These are phyloP conservation scores for Temnothorax curvispinosus DNA, from an alignment of 1,140 invertebrate species.

Conservation along the genomic window DNA sequence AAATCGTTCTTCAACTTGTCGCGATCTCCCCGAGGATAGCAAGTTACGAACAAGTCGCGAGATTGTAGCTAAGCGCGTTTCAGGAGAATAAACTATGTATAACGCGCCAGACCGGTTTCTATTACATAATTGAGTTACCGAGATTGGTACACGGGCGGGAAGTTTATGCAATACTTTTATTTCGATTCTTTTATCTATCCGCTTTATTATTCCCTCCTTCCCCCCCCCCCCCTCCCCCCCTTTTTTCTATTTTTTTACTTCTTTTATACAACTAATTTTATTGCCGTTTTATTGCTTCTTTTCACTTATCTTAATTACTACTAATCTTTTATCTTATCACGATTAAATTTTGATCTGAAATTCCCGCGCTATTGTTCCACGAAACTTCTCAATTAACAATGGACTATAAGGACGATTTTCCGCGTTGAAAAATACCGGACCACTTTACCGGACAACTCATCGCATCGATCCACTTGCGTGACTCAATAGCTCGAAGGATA, in stretches of 20 bases:
- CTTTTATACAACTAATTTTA: not conserved
- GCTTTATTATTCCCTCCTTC: not conserved
- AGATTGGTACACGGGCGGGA: not conserved
- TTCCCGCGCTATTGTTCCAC: not conserved
- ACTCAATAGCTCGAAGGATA: conserved; percentile 39
- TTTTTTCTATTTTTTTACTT: not conserved
- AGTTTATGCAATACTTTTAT: not conserved
- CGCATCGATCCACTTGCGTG: not conserved
- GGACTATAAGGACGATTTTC: not conserved
- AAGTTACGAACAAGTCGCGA: conserved; percentile 10
- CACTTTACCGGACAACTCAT: conserved; percentile 12
- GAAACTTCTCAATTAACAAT: conserved; percentile 1
- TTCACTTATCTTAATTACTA: not conserved
- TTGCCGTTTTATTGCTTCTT: not conserved
- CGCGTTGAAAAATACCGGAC: not conserved
- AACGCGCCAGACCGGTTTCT: not conserved
- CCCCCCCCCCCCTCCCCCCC: no score
- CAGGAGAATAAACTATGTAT: conserved; percentile 26
- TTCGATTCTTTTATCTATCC: not conserved
- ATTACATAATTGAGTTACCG: not conserved
- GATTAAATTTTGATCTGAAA: not conserved
- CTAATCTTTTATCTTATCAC: conserved; percentile 6
- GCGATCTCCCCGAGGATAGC: not conserved
- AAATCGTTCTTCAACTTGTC: not conserved
- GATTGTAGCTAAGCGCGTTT: conserved; percentile 16